A percentile compares a stretch with the other conserved stretches of the same genome.
Evolutionary conservation across 1,140 invertebrate genomes (phyloP).

Genomic region (Scaptomyza montana): DNA sequence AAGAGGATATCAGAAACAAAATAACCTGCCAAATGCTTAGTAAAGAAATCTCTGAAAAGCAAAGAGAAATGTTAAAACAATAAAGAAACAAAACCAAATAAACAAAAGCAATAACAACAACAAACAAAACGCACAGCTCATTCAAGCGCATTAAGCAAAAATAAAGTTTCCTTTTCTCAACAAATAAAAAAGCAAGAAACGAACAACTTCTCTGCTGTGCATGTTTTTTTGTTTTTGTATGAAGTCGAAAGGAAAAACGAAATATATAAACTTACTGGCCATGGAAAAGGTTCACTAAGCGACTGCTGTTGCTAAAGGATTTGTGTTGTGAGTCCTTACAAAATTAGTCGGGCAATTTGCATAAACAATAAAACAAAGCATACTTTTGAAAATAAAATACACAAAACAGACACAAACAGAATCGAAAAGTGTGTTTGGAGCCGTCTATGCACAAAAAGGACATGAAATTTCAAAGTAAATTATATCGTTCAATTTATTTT

Average conservation of each 20-base stretch:
- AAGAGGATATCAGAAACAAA: slow-evolving; percentile 45
- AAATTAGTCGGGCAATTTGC: slow-evolving; percentile 68
- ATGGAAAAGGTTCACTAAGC: slow-evolving; percentile 45
- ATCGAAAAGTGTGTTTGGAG: slow-evolving; percentile 5
- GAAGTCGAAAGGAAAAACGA: slow-evolving; percentile 57
- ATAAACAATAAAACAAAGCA: slow-evolving; percentile 59
- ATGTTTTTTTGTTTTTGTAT: neutral
- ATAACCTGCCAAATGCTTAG: slow-evolving; percentile 41
- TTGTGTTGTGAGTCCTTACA: slow-evolving; percentile 38
- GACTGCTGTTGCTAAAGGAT: slow-evolving; percentile 48
- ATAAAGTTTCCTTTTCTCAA: slow-evolving; percentile 55
- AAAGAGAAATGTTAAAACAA: slow-evolving; percentile 58
- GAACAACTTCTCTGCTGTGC: slow-evolving; percentile 33
- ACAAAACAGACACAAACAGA: slow-evolving; percentile 4
- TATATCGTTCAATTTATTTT: slow-evolving; percentile 2
- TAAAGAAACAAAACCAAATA: slow-evolving; percentile 38
- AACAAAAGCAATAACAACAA: slow-evolving; percentile 30
- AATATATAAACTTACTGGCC: slow-evolving; percentile 55
- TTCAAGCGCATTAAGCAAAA: slow-evolving; percentile 68
- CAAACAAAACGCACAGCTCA: slow-evolving; percentile 44
- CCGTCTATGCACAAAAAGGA: neutral
- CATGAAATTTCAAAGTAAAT: neutral
- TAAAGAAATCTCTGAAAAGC: slow-evolving; percentile 31
- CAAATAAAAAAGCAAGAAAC: slow-evolving; percentile 18
- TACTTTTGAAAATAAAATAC: slow-evolving; percentile 13